A percentile compares a stretch with the other conserved stretches of the same genome.
phyloP scores from a whole-genome alignment of 2,113 vertebrate species.

The Pseudolaguvia tuberculata region DNA sequence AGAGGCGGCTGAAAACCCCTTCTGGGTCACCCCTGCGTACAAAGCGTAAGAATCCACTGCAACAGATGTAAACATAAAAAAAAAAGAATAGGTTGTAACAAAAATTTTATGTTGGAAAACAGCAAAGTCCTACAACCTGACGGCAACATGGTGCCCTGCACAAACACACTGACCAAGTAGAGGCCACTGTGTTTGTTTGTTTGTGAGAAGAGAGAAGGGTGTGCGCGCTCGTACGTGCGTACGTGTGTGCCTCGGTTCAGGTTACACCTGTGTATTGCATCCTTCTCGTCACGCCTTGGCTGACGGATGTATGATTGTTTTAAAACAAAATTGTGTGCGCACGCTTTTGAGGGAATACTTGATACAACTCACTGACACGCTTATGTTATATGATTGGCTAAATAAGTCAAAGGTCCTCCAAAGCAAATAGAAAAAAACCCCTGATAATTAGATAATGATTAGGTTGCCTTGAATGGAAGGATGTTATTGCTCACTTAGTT shows the following conservation, averaged over 20 bases:
- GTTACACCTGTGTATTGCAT: slow-evolving; percentile 34
- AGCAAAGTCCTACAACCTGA: neutral
- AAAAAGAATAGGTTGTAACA: neutral
- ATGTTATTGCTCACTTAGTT: too few species aligned
- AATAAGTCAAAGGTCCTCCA: slow-evolving; percentile 12
- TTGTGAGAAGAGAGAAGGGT: neutral
- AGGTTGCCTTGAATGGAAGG: neutral
- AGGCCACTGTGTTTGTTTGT: slow-evolving; percentile 17
- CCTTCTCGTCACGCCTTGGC: slow-evolving; percentile 22
- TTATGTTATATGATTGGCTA: neutral
- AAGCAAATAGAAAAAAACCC: slow-evolving; percentile 3
- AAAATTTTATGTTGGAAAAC: neutral
- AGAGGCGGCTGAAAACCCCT: slow-evolving; percentile 87
- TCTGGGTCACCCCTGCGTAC: slow-evolving; percentile 92
- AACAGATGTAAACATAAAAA: neutral
- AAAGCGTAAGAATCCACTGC: slow-evolving; percentile 70
- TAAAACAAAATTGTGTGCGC: slow-evolving; percentile 1
- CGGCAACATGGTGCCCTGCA: neutral
- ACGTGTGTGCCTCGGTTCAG: slow-evolving; percentile 27
- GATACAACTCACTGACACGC: neutral
- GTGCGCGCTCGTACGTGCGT: too few species aligned
- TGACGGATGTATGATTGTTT: slow-evolving; percentile 38
- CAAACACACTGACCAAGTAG: slow-evolving; percentile 4
- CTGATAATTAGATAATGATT: neutral
- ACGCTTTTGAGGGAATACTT: neutral